A percentile compares a stretch with the other conserved stretches of the same genome.
phyloP scores from a whole-genome alignment of 2,888 invertebrate species.

The Mechanitis messenoides region DNA sequence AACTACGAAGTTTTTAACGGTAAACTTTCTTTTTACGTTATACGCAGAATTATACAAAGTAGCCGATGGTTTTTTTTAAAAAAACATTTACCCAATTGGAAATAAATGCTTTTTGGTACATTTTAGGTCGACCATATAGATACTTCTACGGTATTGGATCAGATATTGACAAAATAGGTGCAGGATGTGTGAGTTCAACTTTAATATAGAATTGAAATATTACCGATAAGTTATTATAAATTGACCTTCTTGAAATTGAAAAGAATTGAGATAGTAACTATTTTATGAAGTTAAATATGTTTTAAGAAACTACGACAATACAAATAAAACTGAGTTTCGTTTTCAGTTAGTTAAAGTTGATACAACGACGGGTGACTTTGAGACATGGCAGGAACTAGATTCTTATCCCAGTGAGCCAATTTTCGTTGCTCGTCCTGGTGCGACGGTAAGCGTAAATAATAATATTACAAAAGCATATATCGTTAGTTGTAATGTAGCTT shows the following conservation, averaged over 20 bases:
- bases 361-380: slow-evolving; percentile 68
- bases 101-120: slow-evolving; percentile 5
- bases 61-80: too few relatives aligned
- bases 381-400: slow-evolving; percentile 80
- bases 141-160: slow-evolving; percentile 29
- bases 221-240: too few relatives aligned
- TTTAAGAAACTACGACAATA: too few relatives aligned
- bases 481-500: too few relatives aligned
- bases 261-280: background rate
- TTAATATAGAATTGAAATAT: too few relatives aligned
- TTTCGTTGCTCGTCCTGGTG: slow-evolving; percentile 79
- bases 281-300: background rate
- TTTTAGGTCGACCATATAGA: slow-evolving; percentile 25
- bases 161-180: slow-evolving; percentile 24
- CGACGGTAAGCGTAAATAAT: slow-evolving; percentile 15
- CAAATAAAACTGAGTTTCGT: too few relatives aligned
- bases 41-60: too few relatives aligned
- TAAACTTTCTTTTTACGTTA: slow-evolving; percentile 17
- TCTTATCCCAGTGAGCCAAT: slow-evolving; percentile 87
- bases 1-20: slow-evolving; percentile 76
- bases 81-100: background rate
- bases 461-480: background rate
- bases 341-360: slow-evolving; percentile 50
- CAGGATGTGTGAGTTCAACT: slow-evolving; percentile 21
- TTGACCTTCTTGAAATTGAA: too few relatives aligned